Evolutionary conservation across 2,888 invertebrate species (phyloP), one percentile per base, ranked within the genome.

Genomic region (Dynastes tityus): DNA sequence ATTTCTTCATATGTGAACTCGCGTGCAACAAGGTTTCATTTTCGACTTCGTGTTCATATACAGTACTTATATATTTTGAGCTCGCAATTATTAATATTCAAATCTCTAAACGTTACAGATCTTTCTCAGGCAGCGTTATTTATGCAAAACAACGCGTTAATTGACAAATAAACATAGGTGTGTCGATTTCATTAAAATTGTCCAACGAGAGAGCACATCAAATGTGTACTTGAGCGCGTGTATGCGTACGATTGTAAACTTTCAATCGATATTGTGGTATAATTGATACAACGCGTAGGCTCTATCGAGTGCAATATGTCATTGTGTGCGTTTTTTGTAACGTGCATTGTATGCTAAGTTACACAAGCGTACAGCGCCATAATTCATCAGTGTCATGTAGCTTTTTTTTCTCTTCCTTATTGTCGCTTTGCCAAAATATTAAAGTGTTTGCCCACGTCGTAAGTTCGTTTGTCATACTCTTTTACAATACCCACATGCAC

Each of bases 261-360:
- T 76, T 76, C 76, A 76, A 76, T 76, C 76, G 53, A 76, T 76
- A 76, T 51, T 76, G 37, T 67, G 53, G 55, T 64, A 76, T 67
- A 76, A 76, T 76, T 76, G 76, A 76, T 65, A 67, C 40, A 32
- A 27, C 11, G 65, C 53, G 76, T 76, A 64, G 76, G 76, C 51
- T 32, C n/a, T 37, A 65, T 76, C 32, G 76, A 64, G 65, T 75
- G 63, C 65, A 75, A 75, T 64, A 64, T 75, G 75, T 75, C 53
- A 75, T 75, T 63, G 65, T 75, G 64, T 53, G 53, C 51, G 70
- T 64, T 75, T 75, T 75, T 75, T 75, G 45, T 65, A 65, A 16
- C 29, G 45, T 37, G 65, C 67, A 76, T 76, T 76, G 76, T 76
- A 76, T 76, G 76, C 76, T 65, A 76, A 76, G 65, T 75, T 75